Percentiles rank a stretch among this genome's conserved stretches.
phyloP scores from a whole-genome alignment of 2,797 vertebrate genomes.

The Mus minutoides region DNA sequence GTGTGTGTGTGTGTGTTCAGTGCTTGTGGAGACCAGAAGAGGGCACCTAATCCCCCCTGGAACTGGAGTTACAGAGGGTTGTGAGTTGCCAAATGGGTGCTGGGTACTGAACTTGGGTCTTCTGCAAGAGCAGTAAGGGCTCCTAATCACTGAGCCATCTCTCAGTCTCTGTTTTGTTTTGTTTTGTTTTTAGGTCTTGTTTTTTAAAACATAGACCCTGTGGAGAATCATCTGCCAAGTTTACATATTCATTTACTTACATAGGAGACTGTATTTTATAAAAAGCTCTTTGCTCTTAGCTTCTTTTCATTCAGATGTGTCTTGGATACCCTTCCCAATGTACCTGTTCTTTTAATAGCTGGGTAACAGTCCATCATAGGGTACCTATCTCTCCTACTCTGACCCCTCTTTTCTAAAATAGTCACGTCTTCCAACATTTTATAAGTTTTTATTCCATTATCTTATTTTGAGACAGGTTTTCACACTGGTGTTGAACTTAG shows the following conservation, averaged over 20 bases:
- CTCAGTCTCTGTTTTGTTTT: neutral
- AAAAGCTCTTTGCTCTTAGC: neutral
- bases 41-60: neutral
- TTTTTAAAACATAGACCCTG: neutral
- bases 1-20: neutral
- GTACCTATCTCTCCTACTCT: neutral
- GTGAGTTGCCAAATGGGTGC: neutral
- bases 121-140: neutral
- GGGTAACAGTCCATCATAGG: neutral
- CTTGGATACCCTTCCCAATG: neutral
- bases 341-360: neutral
- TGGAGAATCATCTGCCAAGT: neutral
- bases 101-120: neutral
- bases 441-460: neutral
- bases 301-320: neutral
- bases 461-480: neutral
- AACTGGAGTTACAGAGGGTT: neutral
- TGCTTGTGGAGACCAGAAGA: neutral
- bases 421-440: neutral
- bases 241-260: no score
- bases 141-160: neutral
- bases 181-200: neutral
- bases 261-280: neutral
- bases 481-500: neutral
- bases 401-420: neutral